Base-by-base conservation (phyloP, 1,140 invertebrate genomes). In the Papilio aristodemus region DNA sequence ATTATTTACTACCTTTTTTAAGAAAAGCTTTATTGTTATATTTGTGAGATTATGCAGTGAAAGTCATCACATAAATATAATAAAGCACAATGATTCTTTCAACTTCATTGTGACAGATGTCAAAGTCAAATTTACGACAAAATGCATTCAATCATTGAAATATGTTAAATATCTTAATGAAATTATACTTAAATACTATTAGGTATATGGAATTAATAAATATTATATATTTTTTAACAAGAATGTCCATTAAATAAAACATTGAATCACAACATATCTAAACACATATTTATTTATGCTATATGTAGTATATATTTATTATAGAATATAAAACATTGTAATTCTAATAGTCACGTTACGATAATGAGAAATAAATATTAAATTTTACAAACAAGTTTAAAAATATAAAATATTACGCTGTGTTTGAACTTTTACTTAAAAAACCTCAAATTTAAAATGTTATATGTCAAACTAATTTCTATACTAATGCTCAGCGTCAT, bases 181-280 rank as follows among this genome's bases (percentile, higher is more conserved):
- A n/a, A n/a, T n/a, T 41, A 41, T n/a, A 41, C n/a, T n/a, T n/a
- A n/a, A n/a, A n/a, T n/a, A n/a, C n/a, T n/a, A n/a, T n/a, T 41
- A 41, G 1, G 10, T 13, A 13, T 4, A 13, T 13, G 10, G 11
- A 4, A 4, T 0, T 39, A n/a, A 13, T 13, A 39, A 39, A 39
- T 39, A 4, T 39, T 13, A 39, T 13, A 39, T 13, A 32, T 32
- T 32, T 32, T 17, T 6, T 43, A 17, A 43, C 14, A 7, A 43
- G n/a, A 43, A 14, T n/a, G 11, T 54, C 22, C 58, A 38, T 62
- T 62, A 62, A 6, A 57, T 32, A 14, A 59, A 60, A 60, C 14
- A 38, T 62, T 62, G 9, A 60, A 58, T 36, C 36, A 39, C 59
- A 62, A 62, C 59, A 39, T 62, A 50, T 8, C 43, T 19, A 38